Base-by-base conservation (phyloP, 1,140 invertebrate species). In the Penaeus japonicus region DNA sequence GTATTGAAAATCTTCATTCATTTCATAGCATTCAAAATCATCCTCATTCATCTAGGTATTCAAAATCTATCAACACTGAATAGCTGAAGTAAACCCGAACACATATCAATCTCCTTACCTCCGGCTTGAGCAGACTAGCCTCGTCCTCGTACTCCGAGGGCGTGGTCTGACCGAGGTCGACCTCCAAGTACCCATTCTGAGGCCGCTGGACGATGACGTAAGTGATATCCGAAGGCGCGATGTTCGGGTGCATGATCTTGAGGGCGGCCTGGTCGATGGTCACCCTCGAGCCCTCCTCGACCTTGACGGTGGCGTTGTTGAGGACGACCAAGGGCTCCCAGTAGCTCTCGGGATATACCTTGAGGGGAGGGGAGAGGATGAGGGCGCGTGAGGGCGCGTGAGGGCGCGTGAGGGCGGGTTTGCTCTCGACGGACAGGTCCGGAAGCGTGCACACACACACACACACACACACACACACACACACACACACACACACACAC, bases 231-330 rank as follows among this genome's bases (percentile, higher is more conserved):
- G 95, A 95, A 0, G 97, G 94, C 70, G 97, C 96, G 59, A 98
- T 97, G 91, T 97, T 96, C 0, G 95, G 94, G 93, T 98, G 97
- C 91, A 95, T 95, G n/a, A 97, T 95, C 93, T 97, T 96, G 62
- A 98, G 92, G 83, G 95, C 93, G 79, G 96, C 95, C 89, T 94
- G 95, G 35, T 95, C 95, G 32, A 98, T 94, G 1, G 95, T 93
- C 32, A 96, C 95, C 91, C 96, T 96, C 0, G 96, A 97, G 0
- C 96, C 96, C 92, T 97, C 97, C 91, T 97, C 96, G 0, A 98
- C 96, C 70, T 95, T 94, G 10, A 97, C 92, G 0, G 95, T 95
- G 90, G 94, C 94, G 85, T 92, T 92, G 81, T 94, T 94, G 62
- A 94, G 94, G 3, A 97, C 93, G 79, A 94, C 93, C 65, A 98